Percentiles rank a stretch among this genome's conserved stretches.
Conservation (phyloP, 2,888 invertebrate genomes). For the Eubasilissa splendida region DNA sequence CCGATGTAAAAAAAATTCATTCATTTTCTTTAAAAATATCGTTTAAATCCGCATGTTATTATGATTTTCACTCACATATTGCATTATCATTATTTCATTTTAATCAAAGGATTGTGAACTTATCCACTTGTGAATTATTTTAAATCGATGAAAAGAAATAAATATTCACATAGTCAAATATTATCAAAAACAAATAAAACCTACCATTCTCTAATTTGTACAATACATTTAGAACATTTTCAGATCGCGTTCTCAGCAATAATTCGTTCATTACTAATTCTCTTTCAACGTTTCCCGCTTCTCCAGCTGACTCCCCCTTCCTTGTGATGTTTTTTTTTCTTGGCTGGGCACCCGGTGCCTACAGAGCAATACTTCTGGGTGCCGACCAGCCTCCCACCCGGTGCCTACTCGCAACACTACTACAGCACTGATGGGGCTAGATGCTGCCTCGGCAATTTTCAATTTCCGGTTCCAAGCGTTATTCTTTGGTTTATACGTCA, state of each 20-base stretch:
- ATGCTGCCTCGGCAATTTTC: slow-evolving; percentile 54
- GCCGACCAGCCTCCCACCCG: background rate
- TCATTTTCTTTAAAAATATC: too few species aligned
- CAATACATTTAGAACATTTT: slow-evolving; percentile 31
- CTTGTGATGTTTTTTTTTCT: slow-evolving; percentile 41
- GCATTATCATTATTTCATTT: too few species aligned
- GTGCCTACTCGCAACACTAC: slow-evolving; percentile 8
- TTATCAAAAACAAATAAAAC: background rate
- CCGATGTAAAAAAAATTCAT: too few species aligned
- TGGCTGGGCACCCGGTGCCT: background rate
- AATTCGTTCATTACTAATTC: slow-evolving; percentile 55
- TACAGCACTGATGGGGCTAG: background rate
- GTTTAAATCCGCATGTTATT: too few species aligned
- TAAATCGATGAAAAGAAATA: too few species aligned
- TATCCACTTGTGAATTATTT: too few species aligned
- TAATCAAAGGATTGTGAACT: too few species aligned
- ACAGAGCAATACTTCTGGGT: background rate
- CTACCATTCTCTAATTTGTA: background rate
- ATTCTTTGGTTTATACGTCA: slow-evolving; percentile 55
- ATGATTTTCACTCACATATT: too few species aligned
- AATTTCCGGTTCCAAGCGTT: slow-evolving; percentile 54
- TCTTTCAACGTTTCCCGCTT: slow-evolving; percentile 48
- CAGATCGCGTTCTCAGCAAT: slow-evolving; percentile 35
- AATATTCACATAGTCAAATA: too few species aligned
- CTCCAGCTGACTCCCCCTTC: slow-evolving; percentile 43